Conservation (phyloP, 2,888 invertebrate species). For the Orthosia incerta region DNA sequence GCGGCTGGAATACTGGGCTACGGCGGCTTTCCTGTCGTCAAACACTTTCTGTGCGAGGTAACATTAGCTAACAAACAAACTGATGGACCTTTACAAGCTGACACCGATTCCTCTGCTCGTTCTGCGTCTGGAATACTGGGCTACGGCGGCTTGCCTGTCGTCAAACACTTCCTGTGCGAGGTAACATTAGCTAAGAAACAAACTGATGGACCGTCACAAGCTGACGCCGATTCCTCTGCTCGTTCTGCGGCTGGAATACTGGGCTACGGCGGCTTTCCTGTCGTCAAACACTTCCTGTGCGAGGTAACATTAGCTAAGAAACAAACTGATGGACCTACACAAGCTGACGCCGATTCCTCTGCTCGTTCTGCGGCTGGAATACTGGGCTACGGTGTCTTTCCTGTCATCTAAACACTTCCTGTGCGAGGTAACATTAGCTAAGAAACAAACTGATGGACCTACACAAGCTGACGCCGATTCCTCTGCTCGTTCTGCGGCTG, state of each 20-base stretch:
- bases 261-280: too few species aligned
- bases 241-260: too few species aligned
- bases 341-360: too few species aligned
- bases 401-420: slow-evolving; percentile 84
- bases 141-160: slow-evolving; percentile 87
- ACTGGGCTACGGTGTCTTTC: slow-evolving; percentile 85
- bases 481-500: slow-evolving; percentile 74
- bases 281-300: too few species aligned
- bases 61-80: background rate
- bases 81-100: slow-evolving; percentile 49
- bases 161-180: slow-evolving; percentile 75
- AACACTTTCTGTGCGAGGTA: slow-evolving; percentile 89
- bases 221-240: slow-evolving; percentile 70
- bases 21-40: slow-evolving; percentile 88
- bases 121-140: slow-evolving; percentile 77
- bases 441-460: slow-evolving; percentile 63
- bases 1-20: slow-evolving; percentile 83
- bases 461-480: slow-evolving; percentile 49
- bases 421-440: slow-evolving; percentile 13
- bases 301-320: too few species aligned
- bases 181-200: too few species aligned
- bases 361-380: slow-evolving; percentile 69
- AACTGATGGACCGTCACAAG: slow-evolving; percentile 73
- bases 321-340: too few species aligned
- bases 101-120: slow-evolving; percentile 69